Percentiles rank a stretch among this genome's conserved stretches.
These are phyloP conservation scores for Ciconia stormi DNA, from an alignment of 2,113 vertebrate genomes.

Conservation along the genomic window DNA sequence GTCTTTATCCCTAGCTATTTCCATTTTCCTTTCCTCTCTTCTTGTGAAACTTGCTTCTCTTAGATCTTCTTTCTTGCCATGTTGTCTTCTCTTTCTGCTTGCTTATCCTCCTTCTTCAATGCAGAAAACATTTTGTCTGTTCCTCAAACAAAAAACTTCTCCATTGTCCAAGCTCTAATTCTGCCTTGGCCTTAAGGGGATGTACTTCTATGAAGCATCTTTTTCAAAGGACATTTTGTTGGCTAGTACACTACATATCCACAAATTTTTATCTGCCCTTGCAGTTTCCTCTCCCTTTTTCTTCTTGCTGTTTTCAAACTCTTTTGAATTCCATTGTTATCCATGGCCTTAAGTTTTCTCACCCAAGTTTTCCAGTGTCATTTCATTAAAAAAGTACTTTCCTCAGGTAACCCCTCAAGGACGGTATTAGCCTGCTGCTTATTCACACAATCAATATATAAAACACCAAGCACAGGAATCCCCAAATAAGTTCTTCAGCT, in stretches of 20 bases:
- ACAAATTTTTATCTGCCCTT: background rate
- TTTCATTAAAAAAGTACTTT: background rate
- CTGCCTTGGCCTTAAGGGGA: background rate
- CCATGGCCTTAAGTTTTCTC: background rate
- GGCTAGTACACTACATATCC: background rate
- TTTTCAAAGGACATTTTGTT: background rate
- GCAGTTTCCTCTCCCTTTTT: background rate
- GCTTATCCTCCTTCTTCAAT: background rate
- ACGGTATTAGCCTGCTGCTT: background rate
- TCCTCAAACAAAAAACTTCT: background rate
- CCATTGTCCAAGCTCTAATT: background rate
- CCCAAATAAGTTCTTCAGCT: background rate
- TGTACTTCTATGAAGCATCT: background rate
- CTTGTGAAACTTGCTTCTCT: background rate
- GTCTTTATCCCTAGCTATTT: background rate
- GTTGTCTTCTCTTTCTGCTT: background rate
- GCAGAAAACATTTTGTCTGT: background rate
- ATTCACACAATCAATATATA: background rate
- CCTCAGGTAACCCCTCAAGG: background rate
- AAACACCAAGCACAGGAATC: background rate
- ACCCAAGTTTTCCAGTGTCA: background rate
- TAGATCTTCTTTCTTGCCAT: background rate
- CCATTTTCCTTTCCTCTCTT: background rate
- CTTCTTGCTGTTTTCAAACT: background rate
- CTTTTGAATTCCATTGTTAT: background rate